Evolutionary conservation across 2,888 invertebrate species (phyloP), one percentile per base, ranked within the genome.

Genomic region (Rhopalosiphum nymphaeae): DNA sequence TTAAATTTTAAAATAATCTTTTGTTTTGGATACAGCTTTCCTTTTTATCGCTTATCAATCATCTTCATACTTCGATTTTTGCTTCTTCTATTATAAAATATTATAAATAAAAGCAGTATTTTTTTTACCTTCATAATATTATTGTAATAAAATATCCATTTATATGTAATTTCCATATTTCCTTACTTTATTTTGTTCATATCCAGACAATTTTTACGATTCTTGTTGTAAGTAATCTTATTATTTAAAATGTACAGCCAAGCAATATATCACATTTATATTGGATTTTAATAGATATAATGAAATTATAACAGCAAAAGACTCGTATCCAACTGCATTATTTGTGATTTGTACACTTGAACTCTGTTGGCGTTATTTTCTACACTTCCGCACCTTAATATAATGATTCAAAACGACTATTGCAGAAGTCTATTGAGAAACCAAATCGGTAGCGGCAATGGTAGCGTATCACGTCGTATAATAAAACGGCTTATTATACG

Each of bases 401-500:
- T 53, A 53, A 88, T 53, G 49, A 53, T 53, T 53, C 88, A 44
- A 88, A 88, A 88, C 86, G 46, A 49, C 46, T 29, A 46, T 78
- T 29, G 21, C 87, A 86, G 86, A 42, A 49, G 86, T 29, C 53
- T 36, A 53, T 88, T 57, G 26, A 44, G 44, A 57, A 89, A 61
- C 44, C 5, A 36, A 57, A 89, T 89, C 89, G 89, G 5, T 29
- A 44, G 25, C 56, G 56, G 85, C 85, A 78, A 78, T 78, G 78
- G 21, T n/a, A 49, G 49, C 53, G 46, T 87, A 89, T 89, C 89
- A 61, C 61, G 89, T 46, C 44, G 44, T 56, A 78, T 36, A 78
- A 78, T 78, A 89, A 89, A 88, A 89, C 61, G 89, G 61, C 44
- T 61, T 61, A 89, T 89, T 89, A 89, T 57, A 61, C 89, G 89